Evolutionary conservation across 2,797 vertebrate species (phyloP).

Genomic region (Hylomyscus alleni): DNA sequence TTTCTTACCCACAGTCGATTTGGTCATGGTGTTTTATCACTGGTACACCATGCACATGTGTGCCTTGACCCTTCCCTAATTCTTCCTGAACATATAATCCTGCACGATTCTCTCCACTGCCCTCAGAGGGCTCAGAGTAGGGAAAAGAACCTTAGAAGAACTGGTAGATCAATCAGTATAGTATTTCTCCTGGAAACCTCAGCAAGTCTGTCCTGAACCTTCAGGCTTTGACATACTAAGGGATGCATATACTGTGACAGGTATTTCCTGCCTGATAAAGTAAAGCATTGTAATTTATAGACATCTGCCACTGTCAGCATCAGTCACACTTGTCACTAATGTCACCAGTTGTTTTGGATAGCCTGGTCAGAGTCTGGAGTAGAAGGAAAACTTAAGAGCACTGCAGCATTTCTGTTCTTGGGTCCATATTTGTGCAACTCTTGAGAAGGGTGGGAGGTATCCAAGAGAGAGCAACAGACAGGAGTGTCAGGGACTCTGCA

Average conservation of each 20-base stretch:
- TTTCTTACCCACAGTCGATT: background rate
- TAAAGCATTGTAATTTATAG: background rate
- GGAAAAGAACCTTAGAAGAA: background rate
- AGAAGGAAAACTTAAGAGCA: background rate
- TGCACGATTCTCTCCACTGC: background rate
- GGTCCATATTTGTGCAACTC: background rate
- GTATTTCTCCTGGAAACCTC: background rate
- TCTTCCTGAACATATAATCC: background rate
- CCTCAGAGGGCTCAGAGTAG: background rate
- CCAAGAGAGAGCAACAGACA: background rate
- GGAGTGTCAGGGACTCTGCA: background rate
- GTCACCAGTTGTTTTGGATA: background rate
- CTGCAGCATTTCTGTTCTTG: background rate
- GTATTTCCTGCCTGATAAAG: conserved; percentile 17
- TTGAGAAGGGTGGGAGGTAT: background rate
- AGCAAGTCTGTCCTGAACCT: background rate
- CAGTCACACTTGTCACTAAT: background rate
- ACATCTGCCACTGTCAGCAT: background rate
- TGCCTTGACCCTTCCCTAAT: background rate
- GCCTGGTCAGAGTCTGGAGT: background rate
- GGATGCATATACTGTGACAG: background rate
- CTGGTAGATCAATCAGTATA: background rate
- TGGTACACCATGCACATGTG: background rate
- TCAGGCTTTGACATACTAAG: background rate
- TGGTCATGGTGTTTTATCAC: background rate